A percentile compares a stretch with the other conserved stretches of the same genome.
These are phyloP conservation scores for Spisula solida DNA, from an alignment of 2,888 invertebrate species.

Conservation along the genomic window DNA sequence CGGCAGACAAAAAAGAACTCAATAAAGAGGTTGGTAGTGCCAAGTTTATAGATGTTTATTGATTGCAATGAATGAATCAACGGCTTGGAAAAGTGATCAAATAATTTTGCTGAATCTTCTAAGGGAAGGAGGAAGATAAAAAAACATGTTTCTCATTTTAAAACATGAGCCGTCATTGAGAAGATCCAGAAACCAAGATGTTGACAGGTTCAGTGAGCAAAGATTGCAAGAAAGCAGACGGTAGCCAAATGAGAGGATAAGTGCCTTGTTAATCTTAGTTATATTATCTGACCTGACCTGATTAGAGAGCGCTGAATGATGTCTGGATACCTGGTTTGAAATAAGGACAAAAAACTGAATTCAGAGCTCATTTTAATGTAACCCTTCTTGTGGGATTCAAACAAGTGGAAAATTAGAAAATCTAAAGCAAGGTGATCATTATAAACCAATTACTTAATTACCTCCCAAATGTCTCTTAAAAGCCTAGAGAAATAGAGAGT, in stretches of 20 bases:
- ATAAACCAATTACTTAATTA: too few relatives aligned
- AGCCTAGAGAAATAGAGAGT: too few relatives aligned
- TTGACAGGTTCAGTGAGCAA: conserved; percentile 23
- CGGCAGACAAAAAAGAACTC: neutral
- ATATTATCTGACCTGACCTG: conserved; percentile 35
- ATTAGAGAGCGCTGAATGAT: neutral
- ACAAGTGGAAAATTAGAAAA: conserved; percentile 10
- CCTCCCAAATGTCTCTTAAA: too few relatives aligned
- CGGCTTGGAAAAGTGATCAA: neutral
- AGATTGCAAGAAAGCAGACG: conserved; percentile 28
- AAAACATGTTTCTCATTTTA: neutral
- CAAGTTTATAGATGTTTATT: neutral
- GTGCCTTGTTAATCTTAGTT: conserved; percentile 24
- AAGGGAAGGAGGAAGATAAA: neutral
- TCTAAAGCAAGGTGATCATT: too few relatives aligned
- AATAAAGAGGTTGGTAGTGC: neutral
- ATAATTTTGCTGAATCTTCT: neutral
- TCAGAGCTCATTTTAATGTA: neutral
- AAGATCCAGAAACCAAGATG: neutral
- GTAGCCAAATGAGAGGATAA: conserved; percentile 20
- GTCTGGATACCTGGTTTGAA: conserved; percentile 3
- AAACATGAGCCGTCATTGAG: conserved; percentile 9
- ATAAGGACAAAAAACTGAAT: neutral
- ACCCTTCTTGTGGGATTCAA: conserved; percentile 14
- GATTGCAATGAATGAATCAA: neutral